phyloP scores from a whole-genome alignment of 2,888 invertebrate genomes.

The Lithophane ornitopus region DNA sequence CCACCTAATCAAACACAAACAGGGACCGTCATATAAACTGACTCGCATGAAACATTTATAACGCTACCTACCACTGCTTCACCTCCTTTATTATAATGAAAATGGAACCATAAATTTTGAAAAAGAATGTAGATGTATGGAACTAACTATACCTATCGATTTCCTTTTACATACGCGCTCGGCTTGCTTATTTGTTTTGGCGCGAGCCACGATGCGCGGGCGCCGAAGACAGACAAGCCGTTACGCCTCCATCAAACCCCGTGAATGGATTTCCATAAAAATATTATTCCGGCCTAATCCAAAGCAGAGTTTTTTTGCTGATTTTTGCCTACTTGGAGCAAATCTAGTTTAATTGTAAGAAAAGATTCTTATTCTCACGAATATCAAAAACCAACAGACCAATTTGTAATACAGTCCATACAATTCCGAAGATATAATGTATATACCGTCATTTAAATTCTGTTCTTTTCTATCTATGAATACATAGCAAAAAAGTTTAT shows the following conservation, averaged over 20 bases:
- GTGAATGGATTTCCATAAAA: constrained; percentile 78
- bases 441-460: constrained; percentile 45
- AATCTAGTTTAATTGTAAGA: constrained; percentile 27
- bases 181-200: constrained; percentile 87
- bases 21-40: constrained; percentile 21
- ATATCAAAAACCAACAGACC: constrained; percentile 19
- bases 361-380: constrained; percentile 5
- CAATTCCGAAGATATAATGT: not conserved
- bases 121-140: constrained; percentile 43
- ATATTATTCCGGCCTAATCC: constrained; percentile 65
- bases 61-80: not conserved
- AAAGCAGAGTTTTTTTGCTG: constrained; percentile 14
- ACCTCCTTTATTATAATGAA: not conserved
- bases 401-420: constrained; percentile 1
- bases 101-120: not conserved
- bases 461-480: constrained; percentile 32
- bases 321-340: constrained; percentile 18
- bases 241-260: constrained; percentile 81
- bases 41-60: not conserved
- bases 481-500: constrained; percentile 32
- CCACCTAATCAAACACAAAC: constrained; percentile 75
- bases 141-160: constrained; percentile 64
- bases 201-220: constrained; percentile 82
- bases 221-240: constrained; percentile 86
- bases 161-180: constrained; percentile 66